Evolutionary conservation across 2,888 invertebrate species (phyloP).

Genomic region (Oscheius myriophilus): DNA sequence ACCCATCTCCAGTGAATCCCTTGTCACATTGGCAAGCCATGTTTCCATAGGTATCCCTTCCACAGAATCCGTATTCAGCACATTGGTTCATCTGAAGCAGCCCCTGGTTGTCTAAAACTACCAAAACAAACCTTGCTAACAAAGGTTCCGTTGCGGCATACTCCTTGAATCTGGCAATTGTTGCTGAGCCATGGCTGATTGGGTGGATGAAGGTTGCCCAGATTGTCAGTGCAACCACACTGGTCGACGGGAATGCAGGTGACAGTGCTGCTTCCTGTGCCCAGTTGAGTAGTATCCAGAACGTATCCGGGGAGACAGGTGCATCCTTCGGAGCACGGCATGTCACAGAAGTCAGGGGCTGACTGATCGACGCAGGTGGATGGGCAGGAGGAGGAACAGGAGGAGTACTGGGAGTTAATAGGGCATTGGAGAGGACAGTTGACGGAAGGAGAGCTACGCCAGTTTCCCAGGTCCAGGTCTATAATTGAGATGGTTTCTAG

Average conservation of each 20-base stretch:
- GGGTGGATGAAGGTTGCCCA: slow-evolving; percentile 48
- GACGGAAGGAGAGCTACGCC: slow-evolving; percentile 29
- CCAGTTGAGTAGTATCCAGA: slow-evolving; percentile 11
- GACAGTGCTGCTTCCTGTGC: neutral
- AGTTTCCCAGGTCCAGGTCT: slow-evolving; percentile 20
- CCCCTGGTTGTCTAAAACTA: neutral
- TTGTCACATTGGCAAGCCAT: slow-evolving; percentile 46
- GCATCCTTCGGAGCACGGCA: slow-evolving; percentile 24
- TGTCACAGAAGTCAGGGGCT: slow-evolving; percentile 34
- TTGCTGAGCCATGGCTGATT: slow-evolving; percentile 53
- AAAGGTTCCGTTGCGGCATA: slow-evolving; percentile 57
- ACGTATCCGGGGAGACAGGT: slow-evolving; percentile 20
- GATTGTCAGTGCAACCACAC: slow-evolving; percentile 61
- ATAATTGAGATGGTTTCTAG: too few relatives aligned
- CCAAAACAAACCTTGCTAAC: slow-evolving; percentile 36
- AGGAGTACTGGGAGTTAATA: slow-evolving; percentile 42
- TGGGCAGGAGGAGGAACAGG: slow-evolving; percentile 57
- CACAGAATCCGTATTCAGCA: slow-evolving; percentile 46
- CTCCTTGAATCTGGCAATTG: slow-evolving; percentile 51
- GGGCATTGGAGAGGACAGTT: slow-evolving; percentile 49
- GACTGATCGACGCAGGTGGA: slow-evolving; percentile 53
- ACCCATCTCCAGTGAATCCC: slow-evolving; percentile 54
- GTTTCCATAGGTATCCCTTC: slow-evolving; percentile 26
- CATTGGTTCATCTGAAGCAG: slow-evolving; percentile 45
- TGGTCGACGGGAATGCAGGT: slow-evolving; percentile 45